Evolutionary conservation across 2,888 invertebrate species (phyloP), one percentile per base, ranked within the genome.

Genomic region (Nipponacmea schrenckii): DNA sequence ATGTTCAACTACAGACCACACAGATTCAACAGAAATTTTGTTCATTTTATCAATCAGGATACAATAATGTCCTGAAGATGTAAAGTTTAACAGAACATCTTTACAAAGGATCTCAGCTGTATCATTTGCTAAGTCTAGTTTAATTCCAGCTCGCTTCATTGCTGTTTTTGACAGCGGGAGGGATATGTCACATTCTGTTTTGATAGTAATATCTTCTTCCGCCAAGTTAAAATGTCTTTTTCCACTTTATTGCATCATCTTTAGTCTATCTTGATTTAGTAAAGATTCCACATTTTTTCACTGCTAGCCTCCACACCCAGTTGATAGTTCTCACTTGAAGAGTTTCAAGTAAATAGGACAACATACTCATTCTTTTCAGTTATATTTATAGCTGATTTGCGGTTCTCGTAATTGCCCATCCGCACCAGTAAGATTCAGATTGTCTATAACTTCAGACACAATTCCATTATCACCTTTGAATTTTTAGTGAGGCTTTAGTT

Each of bases 41-140:
- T 27, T 44, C 8, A 63, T 71, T 62, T 68, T 68, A 68, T 75
- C 70, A 62, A 76, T 67, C 2, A 69, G 75, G n/a, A 76, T 66
- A 64, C 72, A 77, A 48, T 77, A 77, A 67, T 77, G 77, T n/a
- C 48, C 15, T 14, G 48, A 48, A n/a, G 48, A 48, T 48, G 48
- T 48, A 48, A 48, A 48, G 48, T 31, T 74, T 74, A 76, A 48
- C 14, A 69, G 67, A 68, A 78, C 71, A 31, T 73, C 72, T n/a
- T 70, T 64, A n/a, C 72, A 71, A 50, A 78, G 72, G 27, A 78
- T 75, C 20, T 66, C 66, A 2, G 74, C 78, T 64, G 68, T 70
- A 62, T 78, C 77, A 75, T 74, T 74, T 48, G 71, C 74, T 17
- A 75, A 62, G 64, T 78, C 78, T 24, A 78, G 64, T 62, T 73